phyloP scores from a whole-genome alignment of 1,140 invertebrate species.

The Drosophila setifemur region DNA sequence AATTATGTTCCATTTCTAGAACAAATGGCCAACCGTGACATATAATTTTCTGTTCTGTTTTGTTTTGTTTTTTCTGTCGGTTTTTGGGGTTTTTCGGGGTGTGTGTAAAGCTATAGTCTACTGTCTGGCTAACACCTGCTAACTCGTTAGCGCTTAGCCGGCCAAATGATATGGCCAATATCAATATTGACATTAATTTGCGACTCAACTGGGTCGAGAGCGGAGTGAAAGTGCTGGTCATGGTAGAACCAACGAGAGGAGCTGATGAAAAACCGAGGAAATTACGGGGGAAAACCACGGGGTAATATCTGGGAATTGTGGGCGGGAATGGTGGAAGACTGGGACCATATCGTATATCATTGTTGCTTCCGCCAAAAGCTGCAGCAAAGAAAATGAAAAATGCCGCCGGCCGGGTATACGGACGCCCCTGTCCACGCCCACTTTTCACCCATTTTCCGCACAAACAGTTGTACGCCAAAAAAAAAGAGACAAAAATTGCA shows the following conservation, averaged over 20 bases:
- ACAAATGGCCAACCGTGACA: too few species aligned
- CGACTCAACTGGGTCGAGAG: conserved; percentile 10
- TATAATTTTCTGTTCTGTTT: too few species aligned
- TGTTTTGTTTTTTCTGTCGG: too few species aligned
- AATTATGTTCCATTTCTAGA: too few species aligned
- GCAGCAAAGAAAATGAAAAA: conserved; percentile 52
- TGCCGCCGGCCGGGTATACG: conserved; percentile 25
- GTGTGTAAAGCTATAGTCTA: too few species aligned
- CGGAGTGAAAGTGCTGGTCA: conserved; percentile 19
- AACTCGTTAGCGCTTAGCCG: conserved; percentile 58
- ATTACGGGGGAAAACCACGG: neutral
- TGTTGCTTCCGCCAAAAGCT: conserved; percentile 26
- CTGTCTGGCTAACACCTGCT: too few species aligned
- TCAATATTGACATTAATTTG: conserved; percentile 74
- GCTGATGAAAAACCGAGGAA: neutral
- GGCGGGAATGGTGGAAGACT: neutral
- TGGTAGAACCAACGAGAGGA: neutral
- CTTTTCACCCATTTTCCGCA: neutral
- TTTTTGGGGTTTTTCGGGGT: too few species aligned
- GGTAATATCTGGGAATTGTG: neutral
- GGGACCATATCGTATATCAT: conserved; percentile 66
- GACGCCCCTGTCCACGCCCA: conserved; percentile 10
- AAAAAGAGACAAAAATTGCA: neutral
- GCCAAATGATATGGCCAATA: conserved; percentile 60
- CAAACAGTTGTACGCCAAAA: conserved; percentile 4